Evolutionary conservation across 2,113 vertebrate genomes (phyloP), one percentile per base, ranked within the genome.

Genomic region (Cardinalis cardinalis): DNA sequence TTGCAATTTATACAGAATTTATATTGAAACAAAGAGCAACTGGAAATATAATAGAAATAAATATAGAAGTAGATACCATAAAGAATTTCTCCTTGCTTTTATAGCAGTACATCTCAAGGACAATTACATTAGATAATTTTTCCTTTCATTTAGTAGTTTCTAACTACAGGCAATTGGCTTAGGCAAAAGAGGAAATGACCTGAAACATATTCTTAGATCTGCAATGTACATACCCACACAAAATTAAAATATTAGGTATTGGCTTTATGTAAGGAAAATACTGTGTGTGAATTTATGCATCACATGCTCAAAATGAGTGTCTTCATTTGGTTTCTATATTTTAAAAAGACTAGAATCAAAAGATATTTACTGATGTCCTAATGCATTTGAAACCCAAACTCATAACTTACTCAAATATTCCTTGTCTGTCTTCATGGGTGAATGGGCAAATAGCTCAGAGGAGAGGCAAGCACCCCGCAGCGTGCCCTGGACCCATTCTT

Each of bases 91-190:
- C 52, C 23, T 52, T 87, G 59, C 10, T 83, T 89, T 87, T 66
- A 56, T 2, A 89, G n/a, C 18, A 87, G 63, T 81, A 75, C 55
- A 75, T 92, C 68, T 89, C 71, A 89, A 96, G 71, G 87, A 87
- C 71, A 77, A 72, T 41, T 75, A 83, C 15, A 58, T 53, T 49
- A 74, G 48, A 51, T 63, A 84, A 31, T 65, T 78, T 81, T 74
- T 78, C 46, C 72, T 94, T 88, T 79, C 80, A 77, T 84, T 88
- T 88, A 71, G 65, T 86, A 28, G 46, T 69, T 55, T 90, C 65
- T 90, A 90, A 91, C 85, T 93, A 76, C 48, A 87, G 77, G 71
- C 65, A 88, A 75, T 8, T 78, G 65, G 66, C 43, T 88, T 95
- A 78, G 88, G 66, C 69, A 87, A 80, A 84, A 89, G 41, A 78